Conservation (phyloP, 2,113 vertebrate genomes). For the Protomyctophum bolini region DNA sequence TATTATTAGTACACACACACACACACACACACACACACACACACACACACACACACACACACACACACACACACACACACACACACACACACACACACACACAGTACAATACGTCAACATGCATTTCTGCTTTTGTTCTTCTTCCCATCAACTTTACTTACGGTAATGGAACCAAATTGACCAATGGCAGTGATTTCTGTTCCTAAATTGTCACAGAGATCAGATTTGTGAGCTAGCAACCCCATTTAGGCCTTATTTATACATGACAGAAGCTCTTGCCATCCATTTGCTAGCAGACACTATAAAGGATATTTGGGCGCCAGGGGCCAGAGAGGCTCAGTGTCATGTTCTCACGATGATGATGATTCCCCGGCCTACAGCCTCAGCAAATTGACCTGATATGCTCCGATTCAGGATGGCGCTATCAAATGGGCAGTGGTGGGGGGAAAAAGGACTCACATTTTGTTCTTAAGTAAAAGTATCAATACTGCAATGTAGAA, state of each 20-base stretch:
- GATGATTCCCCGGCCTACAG: not conserved
- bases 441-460: not conserved
- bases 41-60: too few relatives aligned
- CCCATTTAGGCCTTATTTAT: not conserved
- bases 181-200: not conserved
- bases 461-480: too few relatives aligned
- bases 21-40: too few relatives aligned
- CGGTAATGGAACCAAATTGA: too few relatives aligned
- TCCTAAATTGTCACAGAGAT: too few relatives aligned
- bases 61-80: too few relatives aligned
- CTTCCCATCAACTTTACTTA: too few relatives aligned
- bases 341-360: not conserved
- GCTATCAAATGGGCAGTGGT: not conserved
- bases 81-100: too few relatives aligned
- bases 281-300: not conserved
- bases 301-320: not conserved
- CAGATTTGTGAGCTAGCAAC: not conserved
- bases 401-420: not conserved
- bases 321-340: not conserved
- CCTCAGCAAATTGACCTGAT: not conserved
- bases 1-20: too few relatives aligned
- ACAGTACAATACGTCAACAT: too few relatives aligned
- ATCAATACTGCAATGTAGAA: too few relatives aligned
- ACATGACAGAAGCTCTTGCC: not conserved
- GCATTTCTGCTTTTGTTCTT: too few relatives aligned